A percentile compares a stretch with the other conserved stretches of the same genome.
These are phyloP conservation scores for Venusia cambrica DNA, from an alignment of 2,888 invertebrate genomes.

Conservation along the genomic window DNA sequence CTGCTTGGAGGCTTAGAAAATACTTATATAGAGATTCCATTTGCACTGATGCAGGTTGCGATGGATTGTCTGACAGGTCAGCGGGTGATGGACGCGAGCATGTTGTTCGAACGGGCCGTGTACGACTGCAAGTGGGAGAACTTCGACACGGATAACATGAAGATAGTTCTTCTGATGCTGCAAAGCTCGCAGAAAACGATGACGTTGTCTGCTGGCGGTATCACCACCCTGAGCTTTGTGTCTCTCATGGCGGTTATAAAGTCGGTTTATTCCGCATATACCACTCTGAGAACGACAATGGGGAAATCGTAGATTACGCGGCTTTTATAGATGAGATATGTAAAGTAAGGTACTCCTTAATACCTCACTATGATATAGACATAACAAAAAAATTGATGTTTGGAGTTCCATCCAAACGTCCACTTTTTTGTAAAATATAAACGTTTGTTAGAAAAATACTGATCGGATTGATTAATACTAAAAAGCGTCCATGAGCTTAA, in stretches of 20 bases:
- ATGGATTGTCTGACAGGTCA: conserved; percentile 58
- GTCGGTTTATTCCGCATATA: conserved; percentile 55
- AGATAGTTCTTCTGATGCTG: conserved; percentile 47
- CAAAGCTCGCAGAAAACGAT: conserved; percentile 52
- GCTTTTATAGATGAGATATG: too few relatives aligned
- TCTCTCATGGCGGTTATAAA: conserved; percentile 50
- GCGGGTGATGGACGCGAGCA: conserved; percentile 49
- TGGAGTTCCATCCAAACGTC: too few relatives aligned
- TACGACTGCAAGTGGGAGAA: conserved; percentile 61
- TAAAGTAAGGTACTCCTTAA: too few relatives aligned
- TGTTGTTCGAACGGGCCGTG: conserved; percentile 45
- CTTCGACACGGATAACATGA: conserved; percentile 49
- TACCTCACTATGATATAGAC: too few relatives aligned
- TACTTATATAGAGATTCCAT: conserved; percentile 46
- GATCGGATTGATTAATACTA: too few relatives aligned
- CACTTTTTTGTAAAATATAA: too few relatives aligned
- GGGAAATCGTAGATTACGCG: too few relatives aligned
- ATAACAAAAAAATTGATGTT: too few relatives aligned
- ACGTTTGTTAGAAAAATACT: too few relatives aligned
- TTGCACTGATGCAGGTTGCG: conserved; percentile 41
- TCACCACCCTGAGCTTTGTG: conserved; percentile 43
- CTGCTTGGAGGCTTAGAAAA: conserved; percentile 47
- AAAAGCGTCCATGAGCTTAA: too few relatives aligned
- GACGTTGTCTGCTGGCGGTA: conserved; percentile 53
- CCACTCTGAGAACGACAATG: conserved; percentile 48